Conservation (phyloP, 2,797 vertebrate species). For the Aphelocoma californica region DNA sequence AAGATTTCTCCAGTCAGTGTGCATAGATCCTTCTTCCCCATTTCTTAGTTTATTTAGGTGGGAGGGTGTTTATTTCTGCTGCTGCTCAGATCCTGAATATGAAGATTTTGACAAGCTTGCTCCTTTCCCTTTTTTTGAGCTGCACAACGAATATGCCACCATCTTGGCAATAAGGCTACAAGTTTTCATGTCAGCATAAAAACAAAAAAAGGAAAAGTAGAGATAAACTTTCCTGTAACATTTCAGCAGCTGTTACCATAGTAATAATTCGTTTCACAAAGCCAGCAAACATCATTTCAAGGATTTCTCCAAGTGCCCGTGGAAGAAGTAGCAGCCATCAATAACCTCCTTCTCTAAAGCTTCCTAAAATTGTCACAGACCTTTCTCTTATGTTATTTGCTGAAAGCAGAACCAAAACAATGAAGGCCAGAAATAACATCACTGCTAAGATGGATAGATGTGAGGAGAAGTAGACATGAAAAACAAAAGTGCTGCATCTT, state of each 20-base stretch:
- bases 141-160: background rate
- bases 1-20: background rate
- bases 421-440: background rate
- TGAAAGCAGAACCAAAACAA: slow-evolving; percentile 17
- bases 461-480: background rate
- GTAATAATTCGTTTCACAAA: slow-evolving; percentile 18
- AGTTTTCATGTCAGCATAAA: background rate
- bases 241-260: slow-evolving; percentile 58
- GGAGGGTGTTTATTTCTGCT: background rate
- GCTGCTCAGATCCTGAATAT: background rate
- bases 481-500: background rate
- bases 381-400: background rate
- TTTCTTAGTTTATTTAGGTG: background rate
- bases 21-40: background rate
- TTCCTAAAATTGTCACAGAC: slow-evolving; percentile 30
- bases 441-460: background rate
- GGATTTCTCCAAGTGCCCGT: slow-evolving; percentile 34
- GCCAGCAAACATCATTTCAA: slow-evolving; percentile 28
- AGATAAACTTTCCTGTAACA: slow-evolving; percentile 9
- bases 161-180: background rate
- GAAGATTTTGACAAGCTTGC: background rate
- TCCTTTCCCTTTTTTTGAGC: background rate
- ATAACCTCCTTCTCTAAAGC: background rate
- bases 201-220: background rate
- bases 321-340: slow-evolving; percentile 8